A percentile compares a stretch with the other conserved stretches of the same genome.
Conservation (phyloP, 1,140 invertebrate species). For the Polypedilum vanderplanki region DNA sequence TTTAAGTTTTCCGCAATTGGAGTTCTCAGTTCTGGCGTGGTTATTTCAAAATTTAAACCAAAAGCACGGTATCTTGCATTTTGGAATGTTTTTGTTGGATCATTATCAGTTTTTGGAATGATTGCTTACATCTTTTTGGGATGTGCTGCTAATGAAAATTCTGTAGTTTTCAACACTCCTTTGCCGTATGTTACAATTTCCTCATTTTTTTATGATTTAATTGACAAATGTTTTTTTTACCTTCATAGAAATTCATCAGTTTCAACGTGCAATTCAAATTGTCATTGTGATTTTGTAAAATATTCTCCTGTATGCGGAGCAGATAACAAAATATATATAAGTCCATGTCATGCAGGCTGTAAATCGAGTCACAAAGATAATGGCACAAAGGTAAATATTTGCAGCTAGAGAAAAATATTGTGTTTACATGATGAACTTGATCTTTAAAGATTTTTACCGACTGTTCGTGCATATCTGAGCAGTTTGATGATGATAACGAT, state of each 20-base stretch:
- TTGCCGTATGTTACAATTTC: slow-evolving; percentile 34
- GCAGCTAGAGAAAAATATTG: not conserved
- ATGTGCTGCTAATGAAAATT: slow-evolving; percentile 50
- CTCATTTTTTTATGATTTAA: not conserved
- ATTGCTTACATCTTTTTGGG: slow-evolving; percentile 62
- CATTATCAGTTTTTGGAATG: slow-evolving; percentile 56
- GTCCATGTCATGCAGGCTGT: slow-evolving; percentile 65
- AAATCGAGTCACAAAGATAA: slow-evolving; percentile 40
- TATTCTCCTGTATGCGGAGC: slow-evolving; percentile 62
- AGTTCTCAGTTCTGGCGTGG: slow-evolving; percentile 57
- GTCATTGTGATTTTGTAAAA: slow-evolving; percentile 58
- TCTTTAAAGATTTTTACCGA: slow-evolving; percentile 46
- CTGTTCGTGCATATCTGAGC: slow-evolving; percentile 50
- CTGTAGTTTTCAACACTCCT: slow-evolving; percentile 40
- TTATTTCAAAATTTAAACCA: slow-evolving; percentile 63
- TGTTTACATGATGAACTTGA: slow-evolving; percentile 31
- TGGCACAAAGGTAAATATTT: slow-evolving; percentile 43
- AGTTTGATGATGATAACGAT: not conserved
- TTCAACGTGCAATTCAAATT: slow-evolving; percentile 55
- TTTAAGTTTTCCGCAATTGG: slow-evolving; percentile 66
- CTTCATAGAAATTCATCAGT: slow-evolving; percentile 44
- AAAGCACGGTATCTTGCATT: slow-evolving; percentile 58
- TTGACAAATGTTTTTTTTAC: slow-evolving; percentile 1
- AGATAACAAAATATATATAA: slow-evolving; percentile 56
- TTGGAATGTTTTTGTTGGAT: slow-evolving; percentile 65